Evolutionary conservation across 2,888 invertebrate species (phyloP).

Genomic region (Orthonevra nobilis): DNA sequence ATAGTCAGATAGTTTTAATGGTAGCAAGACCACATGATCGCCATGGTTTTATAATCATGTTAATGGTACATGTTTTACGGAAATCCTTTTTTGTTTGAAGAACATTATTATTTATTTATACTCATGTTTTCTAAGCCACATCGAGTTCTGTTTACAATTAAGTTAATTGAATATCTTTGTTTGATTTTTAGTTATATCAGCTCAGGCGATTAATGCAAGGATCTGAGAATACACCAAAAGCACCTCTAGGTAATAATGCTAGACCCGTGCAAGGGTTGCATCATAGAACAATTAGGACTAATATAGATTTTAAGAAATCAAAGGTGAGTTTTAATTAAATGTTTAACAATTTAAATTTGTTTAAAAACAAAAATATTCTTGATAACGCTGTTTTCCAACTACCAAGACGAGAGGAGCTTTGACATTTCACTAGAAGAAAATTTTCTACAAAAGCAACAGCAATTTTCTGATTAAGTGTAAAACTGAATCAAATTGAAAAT

Average conservation of each 20-base stretch:
- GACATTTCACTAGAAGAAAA: too few relatives aligned
- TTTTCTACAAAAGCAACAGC: too few relatives aligned
- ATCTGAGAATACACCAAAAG: constrained; percentile 91
- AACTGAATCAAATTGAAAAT: too few relatives aligned
- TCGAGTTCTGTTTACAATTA: background rate
- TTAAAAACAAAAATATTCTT: too few relatives aligned
- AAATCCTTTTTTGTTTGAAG: background rate
- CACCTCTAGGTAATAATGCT: constrained; percentile 95
- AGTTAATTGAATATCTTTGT: background rate
- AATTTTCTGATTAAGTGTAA: too few relatives aligned
- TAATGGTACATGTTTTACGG: constrained; percentile 16
- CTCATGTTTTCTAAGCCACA: constrained; percentile 4
- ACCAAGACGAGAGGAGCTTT: too few relatives aligned
- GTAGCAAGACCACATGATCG: constrained; percentile 21
- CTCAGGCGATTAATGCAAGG: constrained; percentile 94
- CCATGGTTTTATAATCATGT: constrained; percentile 32
- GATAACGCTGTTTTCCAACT: too few relatives aligned
- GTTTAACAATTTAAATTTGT: too few relatives aligned
- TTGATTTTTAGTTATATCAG: constrained; percentile 86
- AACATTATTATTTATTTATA: background rate
- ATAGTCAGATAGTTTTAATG: constrained; percentile 19
- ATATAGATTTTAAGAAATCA: constrained; percentile 94
- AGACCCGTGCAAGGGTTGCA: constrained; percentile 95
- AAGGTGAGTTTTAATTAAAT: constrained; percentile 78
- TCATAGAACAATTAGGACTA: constrained; percentile 96